These are phyloP conservation scores for Conger conger DNA, from an alignment of 2,113 vertebrate species.

Conservation along the genomic window DNA sequence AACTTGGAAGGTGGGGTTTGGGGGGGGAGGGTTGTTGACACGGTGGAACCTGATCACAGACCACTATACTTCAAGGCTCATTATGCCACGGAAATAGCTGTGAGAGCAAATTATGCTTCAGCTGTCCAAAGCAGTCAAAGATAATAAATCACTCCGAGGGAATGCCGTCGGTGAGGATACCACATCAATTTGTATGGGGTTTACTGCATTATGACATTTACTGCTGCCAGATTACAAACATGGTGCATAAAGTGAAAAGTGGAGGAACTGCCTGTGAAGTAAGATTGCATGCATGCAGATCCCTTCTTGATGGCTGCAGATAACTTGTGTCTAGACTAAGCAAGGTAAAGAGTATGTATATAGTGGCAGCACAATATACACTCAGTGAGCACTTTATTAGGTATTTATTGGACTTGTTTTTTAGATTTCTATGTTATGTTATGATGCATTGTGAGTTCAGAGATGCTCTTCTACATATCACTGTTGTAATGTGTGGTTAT, in stretches of 20 bases:
- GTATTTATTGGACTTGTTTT: too few relatives aligned
- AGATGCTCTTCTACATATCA: too few relatives aligned
- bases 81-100: slow-evolving; percentile 40
- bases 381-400: too few relatives aligned
- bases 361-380: background rate
- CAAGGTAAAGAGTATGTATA: too few relatives aligned
- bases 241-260: background rate
- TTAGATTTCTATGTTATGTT: too few relatives aligned
- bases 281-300: background rate
- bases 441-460: too few relatives aligned
- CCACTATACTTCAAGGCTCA: slow-evolving; percentile 42
- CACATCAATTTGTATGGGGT: background rate
- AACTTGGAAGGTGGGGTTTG: too few relatives aligned
- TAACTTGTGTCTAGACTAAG: background rate
- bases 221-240: background rate
- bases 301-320: background rate
- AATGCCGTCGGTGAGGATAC: slow-evolving; percentile 21
- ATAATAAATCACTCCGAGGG: slow-evolving; percentile 39
- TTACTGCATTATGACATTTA: background rate
- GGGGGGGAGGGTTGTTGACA: too few relatives aligned
- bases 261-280: background rate
- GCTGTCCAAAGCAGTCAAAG: slow-evolving; percentile 35
- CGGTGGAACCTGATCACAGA: too few relatives aligned
- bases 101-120: slow-evolving; percentile 31
- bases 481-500: too few relatives aligned